A percentile compares a stretch with the other conserved stretches of the same genome.
Conservation (phyloP, 2,888 invertebrate species). For the Cacoxenus indagator region DNA sequence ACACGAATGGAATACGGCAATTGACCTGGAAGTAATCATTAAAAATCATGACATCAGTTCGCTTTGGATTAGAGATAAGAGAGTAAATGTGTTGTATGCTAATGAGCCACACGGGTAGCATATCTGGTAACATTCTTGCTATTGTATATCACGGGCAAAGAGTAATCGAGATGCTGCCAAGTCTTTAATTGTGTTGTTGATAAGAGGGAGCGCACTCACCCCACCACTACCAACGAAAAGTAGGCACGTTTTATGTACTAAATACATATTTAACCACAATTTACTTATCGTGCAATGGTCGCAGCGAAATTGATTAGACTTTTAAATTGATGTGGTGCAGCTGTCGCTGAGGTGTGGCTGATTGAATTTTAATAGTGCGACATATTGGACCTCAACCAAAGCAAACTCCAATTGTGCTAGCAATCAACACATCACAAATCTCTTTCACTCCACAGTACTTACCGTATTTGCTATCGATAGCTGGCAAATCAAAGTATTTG, state of each 20-base stretch:
- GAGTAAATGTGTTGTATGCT: neutral
- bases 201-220: neutral
- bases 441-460: slow-evolving; percentile 66
- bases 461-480: slow-evolving; percentile 87
- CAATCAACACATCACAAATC: too few species aligned
- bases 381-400: slow-evolving; percentile 24
- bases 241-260: neutral
- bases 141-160: neutral
- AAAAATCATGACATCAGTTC: neutral
- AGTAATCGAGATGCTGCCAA: neutral
- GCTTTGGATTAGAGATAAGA: neutral
- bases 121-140: neutral
- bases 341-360: neutral
- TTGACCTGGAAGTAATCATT: slow-evolving; percentile 73
- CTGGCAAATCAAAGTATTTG: slow-evolving; percentile 84
- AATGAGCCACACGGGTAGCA: too few species aligned
- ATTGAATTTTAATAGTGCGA: neutral
- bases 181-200: neutral
- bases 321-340: slow-evolving; percentile 45
- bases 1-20: slow-evolving; percentile 94
- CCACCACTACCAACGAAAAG: neutral
- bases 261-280: neutral
- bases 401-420: slow-evolving; percentile 58
- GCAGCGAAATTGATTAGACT: slow-evolving; percentile 45
- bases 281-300: neutral